A percentile compares a stretch with the other conserved stretches of the same genome.
phyloP scores from a whole-genome alignment of 2,888 invertebrate species.

The Harpagoxenus sublaevis region DNA sequence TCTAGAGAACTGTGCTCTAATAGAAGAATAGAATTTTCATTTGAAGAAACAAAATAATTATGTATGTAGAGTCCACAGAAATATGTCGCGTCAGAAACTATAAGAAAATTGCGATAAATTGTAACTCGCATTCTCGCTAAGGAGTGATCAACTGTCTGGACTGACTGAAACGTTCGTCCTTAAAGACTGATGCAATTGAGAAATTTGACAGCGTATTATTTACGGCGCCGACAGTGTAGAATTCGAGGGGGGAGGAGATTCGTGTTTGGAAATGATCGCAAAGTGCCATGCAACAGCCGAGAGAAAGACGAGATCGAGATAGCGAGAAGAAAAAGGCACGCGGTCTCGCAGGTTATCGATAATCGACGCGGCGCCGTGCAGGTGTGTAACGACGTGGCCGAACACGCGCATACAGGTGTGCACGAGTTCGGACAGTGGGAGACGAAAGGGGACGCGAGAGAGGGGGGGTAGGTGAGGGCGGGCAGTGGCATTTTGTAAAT shows the following conservation, averaged over 20 bases:
- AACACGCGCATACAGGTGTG: slow-evolving; percentile 57
- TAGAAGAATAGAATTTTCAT: background rate
- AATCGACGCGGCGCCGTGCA: slow-evolving; percentile 47
- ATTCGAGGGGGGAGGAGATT: background rate
- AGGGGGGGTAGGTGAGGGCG: slow-evolving; percentile 56
- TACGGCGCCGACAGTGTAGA: background rate
- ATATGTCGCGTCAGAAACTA: background rate
- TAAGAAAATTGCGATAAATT: background rate
- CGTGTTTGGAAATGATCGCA: background rate
- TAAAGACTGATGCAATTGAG: background rate
- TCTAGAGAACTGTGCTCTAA: background rate
- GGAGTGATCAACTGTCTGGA: background rate
- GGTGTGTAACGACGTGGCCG: slow-evolving; percentile 55
- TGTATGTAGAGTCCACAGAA: background rate
- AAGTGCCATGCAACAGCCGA: background rate
- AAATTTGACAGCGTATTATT: background rate
- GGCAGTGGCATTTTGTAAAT: slow-evolving; percentile 86
- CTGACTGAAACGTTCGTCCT: background rate
- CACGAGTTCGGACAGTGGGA: slow-evolving; percentile 33
- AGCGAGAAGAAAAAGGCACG: slow-evolving; percentile 20
- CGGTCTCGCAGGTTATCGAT: slow-evolving; percentile 40
- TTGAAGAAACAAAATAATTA: background rate
- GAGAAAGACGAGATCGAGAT: slow-evolving; percentile 2
- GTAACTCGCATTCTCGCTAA: background rate
- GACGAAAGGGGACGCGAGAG: background rate